Evolutionary conservation across 2,888 invertebrate genomes (phyloP).

Genomic region (Anthoptus insignis): DNA sequence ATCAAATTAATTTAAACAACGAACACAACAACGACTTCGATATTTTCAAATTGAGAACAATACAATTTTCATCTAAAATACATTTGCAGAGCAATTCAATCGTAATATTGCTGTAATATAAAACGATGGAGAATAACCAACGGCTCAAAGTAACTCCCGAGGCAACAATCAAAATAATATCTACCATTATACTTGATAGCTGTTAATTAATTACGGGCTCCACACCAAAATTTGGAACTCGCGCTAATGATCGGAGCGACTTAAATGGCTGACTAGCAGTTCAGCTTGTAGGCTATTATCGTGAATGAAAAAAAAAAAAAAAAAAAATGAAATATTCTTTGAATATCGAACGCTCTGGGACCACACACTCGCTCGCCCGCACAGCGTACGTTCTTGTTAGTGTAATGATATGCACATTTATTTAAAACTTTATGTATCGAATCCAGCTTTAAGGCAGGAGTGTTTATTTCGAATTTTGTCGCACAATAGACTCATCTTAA

Average conservation of each 20-base stretch:
- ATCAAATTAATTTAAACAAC: background rate
- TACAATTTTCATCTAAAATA: slow-evolving; percentile 1
- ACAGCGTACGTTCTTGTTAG: slow-evolving; percentile 64
- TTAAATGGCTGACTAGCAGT: slow-evolving; percentile 72
- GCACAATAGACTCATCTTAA: slow-evolving; percentile 22
- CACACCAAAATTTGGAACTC: slow-evolving; percentile 70
- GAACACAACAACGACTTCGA: background rate
- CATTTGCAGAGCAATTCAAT: background rate
- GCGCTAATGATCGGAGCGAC: slow-evolving; percentile 72
- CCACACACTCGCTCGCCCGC: slow-evolving; percentile 74
- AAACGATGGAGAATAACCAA: background rate
- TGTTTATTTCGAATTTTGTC: slow-evolving; percentile 36
- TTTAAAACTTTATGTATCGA: slow-evolving; percentile 67
- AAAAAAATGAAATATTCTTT: slow-evolving; percentile 60
- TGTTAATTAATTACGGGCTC: slow-evolving; percentile 77
- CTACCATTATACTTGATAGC: slow-evolving; percentile 72
- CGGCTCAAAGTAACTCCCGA: slow-evolving; percentile 23
- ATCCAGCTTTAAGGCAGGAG: slow-evolving; percentile 32
- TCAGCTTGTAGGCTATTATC: slow-evolving; percentile 71
- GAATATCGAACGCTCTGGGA: slow-evolving; percentile 64
- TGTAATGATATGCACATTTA: slow-evolving; percentile 85
- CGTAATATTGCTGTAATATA: slow-evolving; percentile 1
- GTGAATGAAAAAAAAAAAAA: slow-evolving; percentile 65
- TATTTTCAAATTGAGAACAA: slow-evolving; percentile 7
- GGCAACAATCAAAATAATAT: slow-evolving; percentile 58